These are phyloP conservation scores for Drosophila mayri DNA, from an alignment of 1,140 invertebrate genomes.

Conservation along the genomic window DNA sequence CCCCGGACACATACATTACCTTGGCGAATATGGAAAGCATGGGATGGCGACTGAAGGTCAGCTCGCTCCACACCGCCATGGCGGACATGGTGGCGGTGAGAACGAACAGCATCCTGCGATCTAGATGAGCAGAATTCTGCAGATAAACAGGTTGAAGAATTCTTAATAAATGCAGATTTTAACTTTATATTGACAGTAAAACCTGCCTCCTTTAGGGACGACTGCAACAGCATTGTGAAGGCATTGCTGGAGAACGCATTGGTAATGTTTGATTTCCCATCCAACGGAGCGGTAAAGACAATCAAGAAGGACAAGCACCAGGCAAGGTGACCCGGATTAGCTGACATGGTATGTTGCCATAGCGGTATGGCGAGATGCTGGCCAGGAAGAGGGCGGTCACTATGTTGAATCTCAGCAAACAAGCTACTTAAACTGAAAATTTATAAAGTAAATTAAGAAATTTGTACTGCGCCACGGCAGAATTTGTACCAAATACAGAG, in stretches of 20 bases:
- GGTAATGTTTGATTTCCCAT: constrained; percentile 89
- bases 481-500: too few species aligned
- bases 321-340: constrained; percentile 96
- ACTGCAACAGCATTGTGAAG: constrained; percentile 89
- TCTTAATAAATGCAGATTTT: constrained; percentile 97
- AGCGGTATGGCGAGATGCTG: constrained; percentile 93
- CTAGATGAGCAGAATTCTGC: constrained; percentile 97
- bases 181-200: constrained; percentile 98
- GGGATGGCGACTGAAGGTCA: constrained; percentile 96
- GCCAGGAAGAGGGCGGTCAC: constrained; percentile 91
- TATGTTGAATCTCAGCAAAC: constrained; percentile 6
- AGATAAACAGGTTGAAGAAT: constrained; percentile 98
- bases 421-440: too few species aligned
- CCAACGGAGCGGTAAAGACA: constrained; percentile 97
- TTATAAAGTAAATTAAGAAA: too few species aligned
- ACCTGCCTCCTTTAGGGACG: constrained; percentile 98
- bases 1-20: constrained; percentile 92
- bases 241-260: constrained; percentile 3
- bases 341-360: constrained; percentile 97
- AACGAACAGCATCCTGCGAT: constrained; percentile 87
- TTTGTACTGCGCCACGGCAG: too few species aligned
- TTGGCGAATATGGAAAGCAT: constrained; percentile 90
- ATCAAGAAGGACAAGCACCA: constrained; percentile 99
- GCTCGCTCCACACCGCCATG: constrained; percentile 90
- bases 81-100: too few species aligned